phyloP scores from a whole-genome alignment of 2,797 vertebrate genomes.

The Brotula barbata region DNA sequence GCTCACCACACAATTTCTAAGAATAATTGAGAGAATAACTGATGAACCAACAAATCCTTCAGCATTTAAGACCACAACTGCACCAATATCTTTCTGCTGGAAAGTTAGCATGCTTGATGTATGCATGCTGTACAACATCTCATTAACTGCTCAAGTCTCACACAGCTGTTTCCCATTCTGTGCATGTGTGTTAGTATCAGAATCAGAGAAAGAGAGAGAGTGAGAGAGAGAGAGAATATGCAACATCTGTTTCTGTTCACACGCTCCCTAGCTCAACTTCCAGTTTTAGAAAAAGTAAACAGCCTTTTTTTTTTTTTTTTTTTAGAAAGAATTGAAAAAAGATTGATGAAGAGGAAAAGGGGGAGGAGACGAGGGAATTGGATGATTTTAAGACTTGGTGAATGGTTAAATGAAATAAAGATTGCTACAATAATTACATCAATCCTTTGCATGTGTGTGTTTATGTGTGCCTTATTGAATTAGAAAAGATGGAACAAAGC shows the following conservation, averaged over 20 bases:
- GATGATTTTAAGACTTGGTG: slow-evolving; percentile 24
- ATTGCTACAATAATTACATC: neutral
- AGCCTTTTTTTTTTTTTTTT: slow-evolving; percentile 53
- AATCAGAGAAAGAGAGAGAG: slow-evolving; percentile 27
- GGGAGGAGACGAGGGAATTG: slow-evolving; percentile 20
- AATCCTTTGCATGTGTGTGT: neutral
- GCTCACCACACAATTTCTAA: too few relatives aligned
- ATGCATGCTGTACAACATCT: slow-evolving; percentile 28
- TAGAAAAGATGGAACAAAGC: neutral
- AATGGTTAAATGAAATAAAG: slow-evolving; percentile 19
- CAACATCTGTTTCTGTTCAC: slow-evolving; percentile 80
- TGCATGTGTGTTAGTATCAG: slow-evolving; percentile 46
- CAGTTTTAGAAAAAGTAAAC: slow-evolving; percentile 80
- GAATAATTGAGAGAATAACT: too few relatives aligned
- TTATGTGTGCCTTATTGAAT: neutral
- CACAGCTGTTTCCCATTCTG: slow-evolving; percentile 70
- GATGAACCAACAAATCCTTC: too few relatives aligned
- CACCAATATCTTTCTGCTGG: too few relatives aligned
- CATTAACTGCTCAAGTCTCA: slow-evolving; percentile 33
- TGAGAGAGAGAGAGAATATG: slow-evolving; percentile 50
- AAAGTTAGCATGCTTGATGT: slow-evolving; percentile 25
- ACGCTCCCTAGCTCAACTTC: slow-evolving; percentile 73
- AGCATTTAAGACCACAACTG: too few relatives aligned
- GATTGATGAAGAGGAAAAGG: slow-evolving; percentile 16
- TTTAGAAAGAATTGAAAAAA: slow-evolving; percentile 13